Base-by-base conservation (phyloP, 2,113 vertebrate genomes). In the Aplodontia rufa region DNA sequence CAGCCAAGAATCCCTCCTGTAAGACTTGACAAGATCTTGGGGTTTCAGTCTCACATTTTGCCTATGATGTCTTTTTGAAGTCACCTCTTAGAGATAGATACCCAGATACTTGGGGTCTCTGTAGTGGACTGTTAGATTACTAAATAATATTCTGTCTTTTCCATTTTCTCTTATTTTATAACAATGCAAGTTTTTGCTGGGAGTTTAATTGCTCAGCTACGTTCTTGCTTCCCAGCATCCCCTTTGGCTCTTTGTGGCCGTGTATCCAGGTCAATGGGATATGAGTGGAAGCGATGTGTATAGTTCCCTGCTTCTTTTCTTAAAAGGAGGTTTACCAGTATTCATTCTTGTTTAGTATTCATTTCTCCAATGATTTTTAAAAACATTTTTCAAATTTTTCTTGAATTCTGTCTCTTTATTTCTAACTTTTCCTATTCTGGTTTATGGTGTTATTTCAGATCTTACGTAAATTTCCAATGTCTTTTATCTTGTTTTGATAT, bases 361-460 rank as follows among this genome's bases (percentile, higher is more conserved):
- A 64, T 93, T 87, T 83, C 60, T 83, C 45, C 74, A 53, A 40
- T n/a, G 12, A 64, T 32, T 76, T 78, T n/a, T n/a, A n/a, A n/a
- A n/a, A n/a, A n/a, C n/a, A n/a, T n/a, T 68, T 53, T 94, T 86
- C 40, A 45, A 81, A 69, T 95, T 75, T 94, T 55, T 72, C 85
- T 86, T 85, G 40, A 75, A 45, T 75, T n/a, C 24, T 81, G 3
- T 55, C 14, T 40, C 14, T 35, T 62, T 69, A 60, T 69, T 87
- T 78, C 42, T 85, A 86, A 69, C 12, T 79, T 87, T 94, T 84
- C 49, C n/a, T 62, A 47, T 83, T 86, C n/a, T 53, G 64, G 71
- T 64, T 84, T 74, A 19, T 75, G 24, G 69, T 68, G 58, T 37
- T 76, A 19, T 90, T 62, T 95, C 22, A 58, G 40, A 89, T 45